Percentiles rank a stretch among this genome's conserved stretches.
phyloP scores from a whole-genome alignment of 2,797 vertebrate genomes.

The Coilia nasus region DNA sequence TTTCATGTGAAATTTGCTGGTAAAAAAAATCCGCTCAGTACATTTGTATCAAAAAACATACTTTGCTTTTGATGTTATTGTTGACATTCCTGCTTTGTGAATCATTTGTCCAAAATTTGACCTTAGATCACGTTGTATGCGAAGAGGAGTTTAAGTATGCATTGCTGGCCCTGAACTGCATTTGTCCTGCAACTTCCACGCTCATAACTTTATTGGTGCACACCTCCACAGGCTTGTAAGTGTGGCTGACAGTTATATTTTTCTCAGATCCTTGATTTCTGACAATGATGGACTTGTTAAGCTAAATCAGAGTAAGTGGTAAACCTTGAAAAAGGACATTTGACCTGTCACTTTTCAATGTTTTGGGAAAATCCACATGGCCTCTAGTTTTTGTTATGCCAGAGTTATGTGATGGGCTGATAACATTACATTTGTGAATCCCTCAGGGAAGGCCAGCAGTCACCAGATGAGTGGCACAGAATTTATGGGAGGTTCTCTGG shows the following conservation, averaged over 20 bases:
- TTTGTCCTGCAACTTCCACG: slow-evolving; percentile 93
- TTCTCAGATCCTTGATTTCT: background rate
- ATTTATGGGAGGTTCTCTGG: slow-evolving; percentile 85
- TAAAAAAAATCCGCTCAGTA: slow-evolving; percentile 52
- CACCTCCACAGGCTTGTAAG: slow-evolving; percentile 92
- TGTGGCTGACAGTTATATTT: slow-evolving; percentile 32
- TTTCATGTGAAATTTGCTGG: slow-evolving; percentile 96
- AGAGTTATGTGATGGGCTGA: slow-evolving; percentile 33
- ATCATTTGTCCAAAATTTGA: background rate
- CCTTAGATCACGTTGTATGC: slow-evolving; percentile 90
- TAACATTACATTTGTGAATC: slow-evolving; percentile 49
- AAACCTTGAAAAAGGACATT: no score
- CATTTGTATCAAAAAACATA: background rate
- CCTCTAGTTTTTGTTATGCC: no score
- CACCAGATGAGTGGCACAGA: slow-evolving; percentile 83
- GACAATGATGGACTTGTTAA: no score
- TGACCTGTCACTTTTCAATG: no score
- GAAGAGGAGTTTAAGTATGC: slow-evolving; percentile 94
- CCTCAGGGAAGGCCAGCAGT: slow-evolving; percentile 84
- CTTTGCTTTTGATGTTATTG: background rate
- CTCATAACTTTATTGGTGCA: slow-evolving; percentile 92
- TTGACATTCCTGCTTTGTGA: background rate
- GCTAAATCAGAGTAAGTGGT: no score
- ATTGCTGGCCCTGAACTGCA: slow-evolving; percentile 91
- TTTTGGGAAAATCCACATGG: no score